Evolutionary conservation across 2,113 vertebrate species (phyloP).

Genomic region (Carettochelys insculpta): DNA sequence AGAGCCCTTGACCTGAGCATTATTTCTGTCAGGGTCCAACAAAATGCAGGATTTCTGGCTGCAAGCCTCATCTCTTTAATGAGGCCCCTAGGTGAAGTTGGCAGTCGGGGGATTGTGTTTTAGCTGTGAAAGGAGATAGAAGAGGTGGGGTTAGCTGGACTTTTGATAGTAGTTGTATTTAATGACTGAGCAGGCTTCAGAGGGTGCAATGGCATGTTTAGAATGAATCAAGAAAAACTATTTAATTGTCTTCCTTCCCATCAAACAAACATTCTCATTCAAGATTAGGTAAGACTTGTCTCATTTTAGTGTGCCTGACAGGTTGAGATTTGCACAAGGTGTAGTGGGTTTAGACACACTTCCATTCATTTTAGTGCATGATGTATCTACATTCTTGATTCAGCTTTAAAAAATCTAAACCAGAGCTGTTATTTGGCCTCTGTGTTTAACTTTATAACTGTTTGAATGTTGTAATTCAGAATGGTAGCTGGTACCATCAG

Average conservation of each 20-base stretch:
- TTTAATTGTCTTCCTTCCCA: neutral
- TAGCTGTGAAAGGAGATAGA: neutral
- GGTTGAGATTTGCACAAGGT: neutral
- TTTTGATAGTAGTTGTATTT: neutral
- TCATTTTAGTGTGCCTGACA: neutral
- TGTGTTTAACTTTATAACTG: neutral
- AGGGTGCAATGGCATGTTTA: neutral
- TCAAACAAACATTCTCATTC: neutral
- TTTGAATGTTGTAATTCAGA: neutral
- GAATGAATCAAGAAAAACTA: neutral
- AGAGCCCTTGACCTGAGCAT: neutral
- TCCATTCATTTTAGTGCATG: neutral
- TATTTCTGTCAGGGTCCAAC: neutral
- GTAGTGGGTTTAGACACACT: neutral
- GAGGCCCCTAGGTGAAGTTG: neutral
- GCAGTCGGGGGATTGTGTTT: neutral
- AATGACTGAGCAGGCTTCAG: neutral
- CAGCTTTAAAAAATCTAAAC: neutral
- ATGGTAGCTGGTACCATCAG: neutral
- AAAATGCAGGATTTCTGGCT: neutral
- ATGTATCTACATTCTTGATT: neutral
- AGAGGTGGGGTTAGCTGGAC: neutral
- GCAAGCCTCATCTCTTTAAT: neutral
- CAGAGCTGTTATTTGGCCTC: neutral
- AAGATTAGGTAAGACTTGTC: neutral